phyloP scores from a whole-genome alignment of 2,113 vertebrate species.

The Pycnonotus jocosus region DNA sequence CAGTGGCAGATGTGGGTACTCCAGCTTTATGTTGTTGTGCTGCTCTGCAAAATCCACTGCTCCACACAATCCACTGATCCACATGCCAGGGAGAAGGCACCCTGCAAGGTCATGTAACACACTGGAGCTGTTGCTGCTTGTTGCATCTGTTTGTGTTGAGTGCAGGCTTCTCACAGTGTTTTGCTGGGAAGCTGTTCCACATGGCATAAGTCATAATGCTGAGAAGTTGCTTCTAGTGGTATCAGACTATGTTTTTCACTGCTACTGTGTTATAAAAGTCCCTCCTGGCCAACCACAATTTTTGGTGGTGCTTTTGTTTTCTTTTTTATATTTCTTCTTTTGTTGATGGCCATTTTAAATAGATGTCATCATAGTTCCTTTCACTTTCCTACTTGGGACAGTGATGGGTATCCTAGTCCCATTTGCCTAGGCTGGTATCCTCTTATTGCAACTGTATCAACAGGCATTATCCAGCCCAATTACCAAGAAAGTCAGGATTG shows the following conservation, averaged over 20 bases:
- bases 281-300: not conserved
- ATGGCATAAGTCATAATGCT: not conserved
- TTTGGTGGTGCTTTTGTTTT: not conserved
- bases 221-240: not conserved
- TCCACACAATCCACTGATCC: not conserved
- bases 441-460: not conserved
- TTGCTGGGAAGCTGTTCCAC: not conserved
- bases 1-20: not conserved
- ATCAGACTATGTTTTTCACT: not conserved
- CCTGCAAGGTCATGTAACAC: not conserved
- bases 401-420: not conserved
- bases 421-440: not conserved
- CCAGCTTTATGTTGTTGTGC: not conserved
- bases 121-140: rapidly evolving
- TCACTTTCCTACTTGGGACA: not conserved
- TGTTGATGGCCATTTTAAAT: not conserved
- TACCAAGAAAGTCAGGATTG: not conserved
- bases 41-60: not conserved
- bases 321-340: not conserved
- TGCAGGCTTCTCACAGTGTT: not conserved
- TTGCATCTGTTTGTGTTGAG: rapidly evolving
- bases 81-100: too few relatives aligned
- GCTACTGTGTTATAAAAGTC: not conserved
- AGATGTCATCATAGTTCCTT: not conserved
- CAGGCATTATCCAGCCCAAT: not conserved